Evolutionary conservation across 2,113 vertebrate genomes (phyloP).

Genomic region (Conger conger): DNA sequence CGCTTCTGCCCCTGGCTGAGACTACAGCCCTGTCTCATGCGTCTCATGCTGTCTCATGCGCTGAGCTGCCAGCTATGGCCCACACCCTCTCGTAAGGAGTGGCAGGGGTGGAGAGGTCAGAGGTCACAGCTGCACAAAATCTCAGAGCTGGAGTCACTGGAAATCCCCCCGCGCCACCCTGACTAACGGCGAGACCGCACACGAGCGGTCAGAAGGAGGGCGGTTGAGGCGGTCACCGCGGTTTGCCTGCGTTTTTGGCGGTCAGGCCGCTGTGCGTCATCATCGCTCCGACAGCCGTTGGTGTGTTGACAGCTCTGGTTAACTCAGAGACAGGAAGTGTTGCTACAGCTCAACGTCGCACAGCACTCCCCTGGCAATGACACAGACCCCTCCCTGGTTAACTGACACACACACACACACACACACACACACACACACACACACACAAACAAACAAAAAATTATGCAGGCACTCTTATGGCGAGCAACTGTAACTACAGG

Average conservation of each 20-base stretch:
- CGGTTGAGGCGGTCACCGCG: background rate
- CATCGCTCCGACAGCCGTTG: background rate
- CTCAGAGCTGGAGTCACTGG: background rate
- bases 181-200: background rate
- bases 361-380: background rate
- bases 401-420: background rate
- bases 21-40: too few species aligned
- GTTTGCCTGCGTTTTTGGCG: background rate
- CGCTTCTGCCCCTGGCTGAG: too few species aligned
- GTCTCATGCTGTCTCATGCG: background rate
- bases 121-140: background rate
- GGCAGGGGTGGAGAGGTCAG: background rate
- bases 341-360: background rate
- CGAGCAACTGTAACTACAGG: too few species aligned
- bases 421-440: too few species aligned
- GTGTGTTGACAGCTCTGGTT: background rate
- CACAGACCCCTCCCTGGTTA: background rate
- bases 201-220: background rate
- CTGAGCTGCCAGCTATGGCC: background rate
- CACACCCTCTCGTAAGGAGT: background rate
- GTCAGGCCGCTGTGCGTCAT: background rate
- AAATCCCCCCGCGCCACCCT: background rate
- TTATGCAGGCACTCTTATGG: too few species aligned
- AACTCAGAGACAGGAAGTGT: background rate
- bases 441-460: too few species aligned